Evolutionary conservation across 2,113 vertebrate species (phyloP).

Genomic region (Penelope pileata): DNA sequence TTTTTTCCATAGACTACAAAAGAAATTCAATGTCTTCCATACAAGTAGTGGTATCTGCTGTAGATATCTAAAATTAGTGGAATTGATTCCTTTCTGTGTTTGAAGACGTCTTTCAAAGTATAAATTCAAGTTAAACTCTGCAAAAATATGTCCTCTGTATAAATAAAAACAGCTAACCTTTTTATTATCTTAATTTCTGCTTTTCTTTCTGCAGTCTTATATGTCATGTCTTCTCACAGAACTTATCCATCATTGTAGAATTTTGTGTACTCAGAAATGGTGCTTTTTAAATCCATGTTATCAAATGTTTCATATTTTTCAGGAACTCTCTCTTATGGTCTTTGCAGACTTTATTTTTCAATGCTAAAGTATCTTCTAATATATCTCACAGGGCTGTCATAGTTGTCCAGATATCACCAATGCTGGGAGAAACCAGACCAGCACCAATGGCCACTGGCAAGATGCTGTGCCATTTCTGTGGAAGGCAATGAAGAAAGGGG

Average conservation of each 20-base stretch:
- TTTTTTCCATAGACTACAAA: background rate
- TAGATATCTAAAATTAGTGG: background rate
- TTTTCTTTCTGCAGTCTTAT: background rate
- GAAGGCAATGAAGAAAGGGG: background rate
- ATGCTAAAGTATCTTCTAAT: background rate
- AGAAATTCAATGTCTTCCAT: background rate
- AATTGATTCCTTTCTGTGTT: background rate
- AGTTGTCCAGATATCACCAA: background rate
- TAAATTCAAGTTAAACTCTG: background rate
- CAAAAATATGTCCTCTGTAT: background rate
- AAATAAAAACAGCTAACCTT: background rate
- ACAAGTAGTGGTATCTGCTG: background rate
- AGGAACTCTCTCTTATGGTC: background rate
- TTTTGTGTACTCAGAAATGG: background rate
- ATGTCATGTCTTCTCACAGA: background rate
- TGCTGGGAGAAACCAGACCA: background rate
- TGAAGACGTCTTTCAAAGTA: background rate
- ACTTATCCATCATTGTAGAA: background rate
- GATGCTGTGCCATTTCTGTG: background rate
- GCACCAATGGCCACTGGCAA: background rate
- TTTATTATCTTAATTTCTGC: background rate
- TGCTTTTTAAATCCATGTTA: background rate
- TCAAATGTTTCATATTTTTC: background rate
- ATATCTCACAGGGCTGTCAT: background rate
- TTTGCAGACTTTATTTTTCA: background rate